Percentiles rank a stretch among this genome's conserved stretches.
phyloP scores from a whole-genome alignment of 2,797 vertebrate genomes.

The Pygocentrus nattereri region DNA sequence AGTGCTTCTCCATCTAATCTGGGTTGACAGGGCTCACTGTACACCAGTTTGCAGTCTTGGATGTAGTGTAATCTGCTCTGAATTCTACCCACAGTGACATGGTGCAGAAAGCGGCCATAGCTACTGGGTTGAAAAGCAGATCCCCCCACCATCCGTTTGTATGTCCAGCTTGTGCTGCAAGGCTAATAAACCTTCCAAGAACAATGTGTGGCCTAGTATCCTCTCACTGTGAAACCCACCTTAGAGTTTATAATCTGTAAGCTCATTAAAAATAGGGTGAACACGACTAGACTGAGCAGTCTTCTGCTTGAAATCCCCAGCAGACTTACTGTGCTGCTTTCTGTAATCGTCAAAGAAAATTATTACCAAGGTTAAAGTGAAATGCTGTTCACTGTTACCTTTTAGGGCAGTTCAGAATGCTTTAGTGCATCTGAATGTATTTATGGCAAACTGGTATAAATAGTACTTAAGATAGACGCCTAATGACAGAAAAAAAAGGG shows the following conservation, averaged over 20 bases:
- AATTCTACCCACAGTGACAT: not conserved
- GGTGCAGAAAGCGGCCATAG: not conserved
- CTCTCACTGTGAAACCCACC: slow-evolving; percentile 34
- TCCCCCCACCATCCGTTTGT: too few species aligned
- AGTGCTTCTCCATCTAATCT: slow-evolving; percentile 41
- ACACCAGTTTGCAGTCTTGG: slow-evolving; percentile 1
- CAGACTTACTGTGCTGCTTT: not conserved
- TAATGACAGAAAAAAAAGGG: too few species aligned
- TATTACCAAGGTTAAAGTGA: not conserved
- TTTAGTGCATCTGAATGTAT: not conserved
- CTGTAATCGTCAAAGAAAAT: not conserved
- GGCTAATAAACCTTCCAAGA: not conserved
- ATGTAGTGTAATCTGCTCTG: slow-evolving; percentile 14
- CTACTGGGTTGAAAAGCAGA: not conserved
- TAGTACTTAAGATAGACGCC: too few species aligned
- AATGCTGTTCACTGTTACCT: not conserved
- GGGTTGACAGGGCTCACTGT: slow-evolving; percentile 15
- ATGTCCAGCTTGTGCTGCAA: not conserved
- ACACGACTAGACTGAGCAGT: not conserved
- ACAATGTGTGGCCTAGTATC: not conserved
- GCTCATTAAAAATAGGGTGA: slow-evolving; percentile 38
- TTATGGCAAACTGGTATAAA: not conserved
- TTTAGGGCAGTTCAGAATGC: not conserved
- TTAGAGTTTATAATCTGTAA: slow-evolving; percentile 50
- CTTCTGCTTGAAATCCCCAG: not conserved